Evolutionary conservation across 2,888 invertebrate species (phyloP).

Genomic region (Orthosia cruda): DNA sequence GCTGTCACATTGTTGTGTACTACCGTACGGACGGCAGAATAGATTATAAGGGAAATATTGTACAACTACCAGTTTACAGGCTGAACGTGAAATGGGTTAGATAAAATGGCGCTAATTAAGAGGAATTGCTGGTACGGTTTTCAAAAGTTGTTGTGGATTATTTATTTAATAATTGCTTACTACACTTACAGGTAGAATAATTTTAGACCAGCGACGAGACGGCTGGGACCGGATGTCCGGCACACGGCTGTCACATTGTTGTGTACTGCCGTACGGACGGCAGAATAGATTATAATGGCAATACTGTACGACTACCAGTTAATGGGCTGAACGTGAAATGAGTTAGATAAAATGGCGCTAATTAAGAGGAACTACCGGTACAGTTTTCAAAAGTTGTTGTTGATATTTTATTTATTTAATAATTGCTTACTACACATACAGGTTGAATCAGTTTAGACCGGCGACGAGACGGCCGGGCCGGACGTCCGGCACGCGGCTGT

Average conservation of each 20-base stretch:
- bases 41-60: conserved; percentile 58
- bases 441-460: conserved; percentile 84
- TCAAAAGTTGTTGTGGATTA: neutral
- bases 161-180: no score
- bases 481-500: conserved; percentile 84
- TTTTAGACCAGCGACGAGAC: conserved; percentile 80
- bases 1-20: conserved; percentile 76
- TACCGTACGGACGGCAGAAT: conserved; percentile 72
- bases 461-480: conserved; percentile 77
- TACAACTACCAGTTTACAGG: conserved; percentile 35
- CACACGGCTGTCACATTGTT: conserved; percentile 79
- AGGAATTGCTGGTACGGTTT: neutral
- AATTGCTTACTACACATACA: no score
- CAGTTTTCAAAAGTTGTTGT: neutral
- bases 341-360: neutral
- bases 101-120: conserved; percentile 3
- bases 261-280: conserved; percentile 70
- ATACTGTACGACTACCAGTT: conserved; percentile 46
- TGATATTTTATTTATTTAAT: neutral
- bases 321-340: conserved; percentile 15
- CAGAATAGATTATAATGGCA: conserved; percentile 65
- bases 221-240: conserved; percentile 84
- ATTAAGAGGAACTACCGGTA: neutral
- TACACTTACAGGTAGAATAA: conserved; percentile 74
- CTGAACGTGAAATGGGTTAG: conserved; percentile 6